phyloP scores from a whole-genome alignment of 2,113 vertebrate genomes.

The Platichthys flesus region DNA sequence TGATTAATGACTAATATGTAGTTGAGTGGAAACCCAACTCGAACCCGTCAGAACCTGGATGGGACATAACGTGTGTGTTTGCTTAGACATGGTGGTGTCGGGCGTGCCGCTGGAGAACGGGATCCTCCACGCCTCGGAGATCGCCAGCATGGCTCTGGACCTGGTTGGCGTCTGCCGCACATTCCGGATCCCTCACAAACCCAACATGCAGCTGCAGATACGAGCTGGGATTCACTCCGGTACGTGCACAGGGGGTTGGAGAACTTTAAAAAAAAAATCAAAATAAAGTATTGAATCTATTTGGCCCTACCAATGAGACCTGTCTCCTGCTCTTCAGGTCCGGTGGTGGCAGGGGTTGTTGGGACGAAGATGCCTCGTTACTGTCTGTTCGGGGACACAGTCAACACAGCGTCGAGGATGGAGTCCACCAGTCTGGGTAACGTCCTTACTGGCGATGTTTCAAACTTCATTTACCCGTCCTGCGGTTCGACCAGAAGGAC shows the following conservation, averaged over 20 bases:
- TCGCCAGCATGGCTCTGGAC: constrained; percentile 88
- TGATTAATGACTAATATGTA: too few relatives aligned
- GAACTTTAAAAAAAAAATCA: background rate
- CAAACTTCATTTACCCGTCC: background rate
- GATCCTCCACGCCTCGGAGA: constrained; percentile 84
- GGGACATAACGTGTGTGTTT: background rate
- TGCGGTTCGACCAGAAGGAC: too few relatives aligned
- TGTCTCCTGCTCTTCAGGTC: constrained; percentile 70
- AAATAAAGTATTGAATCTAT: too few relatives aligned
- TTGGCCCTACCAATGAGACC: background rate
- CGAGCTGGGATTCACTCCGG: constrained; percentile 87
- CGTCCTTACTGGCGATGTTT: background rate
- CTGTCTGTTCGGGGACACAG: constrained; percentile 92
- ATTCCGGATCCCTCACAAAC: constrained; percentile 88
- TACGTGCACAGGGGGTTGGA: constrained; percentile 11
- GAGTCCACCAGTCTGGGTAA: constrained; percentile 91
- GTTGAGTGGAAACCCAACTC: too few relatives aligned
- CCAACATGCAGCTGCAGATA: constrained; percentile 85
- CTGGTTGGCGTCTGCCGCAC: constrained; percentile 84
- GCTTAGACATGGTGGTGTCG: constrained; percentile 88
- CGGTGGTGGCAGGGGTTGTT: constrained; percentile 91
- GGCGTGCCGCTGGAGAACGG: constrained; percentile 85
- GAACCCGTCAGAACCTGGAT: too few relatives aligned
- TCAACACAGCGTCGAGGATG: constrained; percentile 93
- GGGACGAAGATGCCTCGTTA: constrained; percentile 94